These are phyloP conservation scores for Morelia viridis DNA, from an alignment of 2,797 vertebrate species.

Conservation along the genomic window DNA sequence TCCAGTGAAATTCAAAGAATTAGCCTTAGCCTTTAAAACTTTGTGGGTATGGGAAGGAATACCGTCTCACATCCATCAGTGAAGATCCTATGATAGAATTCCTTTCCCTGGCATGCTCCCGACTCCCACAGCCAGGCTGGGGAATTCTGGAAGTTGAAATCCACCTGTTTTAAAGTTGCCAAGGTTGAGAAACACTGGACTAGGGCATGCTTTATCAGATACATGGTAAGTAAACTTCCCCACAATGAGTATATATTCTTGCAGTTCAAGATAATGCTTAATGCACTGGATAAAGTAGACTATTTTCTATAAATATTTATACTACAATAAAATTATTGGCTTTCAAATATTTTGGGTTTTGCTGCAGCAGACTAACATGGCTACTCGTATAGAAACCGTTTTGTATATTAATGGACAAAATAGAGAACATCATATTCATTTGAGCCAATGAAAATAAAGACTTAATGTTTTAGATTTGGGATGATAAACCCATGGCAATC, in stretches of 20 bases:
- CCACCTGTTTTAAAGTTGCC: too few relatives aligned
- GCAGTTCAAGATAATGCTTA: neutral
- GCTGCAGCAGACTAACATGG: neutral
- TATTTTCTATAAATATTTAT: neutral
- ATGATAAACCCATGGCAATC: slow-evolving; percentile 52
- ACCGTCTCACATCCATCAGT: neutral
- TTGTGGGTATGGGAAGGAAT: neutral
- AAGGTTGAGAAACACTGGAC: too few relatives aligned
- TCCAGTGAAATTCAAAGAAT: neutral
- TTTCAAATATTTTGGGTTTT: neutral
- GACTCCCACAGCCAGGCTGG: neutral
- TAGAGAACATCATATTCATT: neutral
- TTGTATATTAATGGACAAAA: slow-evolving; percentile 9
- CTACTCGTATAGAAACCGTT: neutral
- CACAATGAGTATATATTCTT: neutral
- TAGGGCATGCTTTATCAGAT: neutral
- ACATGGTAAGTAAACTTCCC: neutral
- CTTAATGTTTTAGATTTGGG: slow-evolving; percentile 60
- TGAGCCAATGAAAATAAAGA: slow-evolving; percentile 52
- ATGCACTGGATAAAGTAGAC: neutral
- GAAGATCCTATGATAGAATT: neutral
- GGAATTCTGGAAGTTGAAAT: too few relatives aligned
- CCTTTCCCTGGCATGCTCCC: neutral
- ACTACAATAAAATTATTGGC: neutral
- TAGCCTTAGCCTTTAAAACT: neutral